These are phyloP conservation scores for Dasypus novemcinctus DNA, from an alignment of 2,113 vertebrate species.

Conservation along the genomic window DNA sequence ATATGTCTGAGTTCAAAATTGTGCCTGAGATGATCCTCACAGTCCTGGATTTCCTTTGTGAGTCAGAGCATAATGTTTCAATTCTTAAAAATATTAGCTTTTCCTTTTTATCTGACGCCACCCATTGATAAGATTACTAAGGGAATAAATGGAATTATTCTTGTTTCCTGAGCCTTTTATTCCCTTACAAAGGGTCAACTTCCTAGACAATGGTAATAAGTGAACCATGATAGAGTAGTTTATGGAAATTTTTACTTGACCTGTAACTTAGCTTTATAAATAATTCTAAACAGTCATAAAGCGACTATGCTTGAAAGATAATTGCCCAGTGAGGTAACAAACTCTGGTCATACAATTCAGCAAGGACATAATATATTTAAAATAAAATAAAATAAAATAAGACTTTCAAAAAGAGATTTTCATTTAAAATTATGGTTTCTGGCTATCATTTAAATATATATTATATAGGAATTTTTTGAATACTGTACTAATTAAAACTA, in stretches of 20 bases:
- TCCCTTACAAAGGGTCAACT: constrained; percentile 64
- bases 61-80: constrained; percentile 68
- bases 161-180: constrained; percentile 76
- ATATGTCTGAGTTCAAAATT: neutral
- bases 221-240: constrained; percentile 63
- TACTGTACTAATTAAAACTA: constrained; percentile 1
- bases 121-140: constrained; percentile 68
- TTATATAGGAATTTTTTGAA: neutral
- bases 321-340: constrained; percentile 53
- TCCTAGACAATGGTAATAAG: constrained; percentile 59
- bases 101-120: constrained; percentile 67
- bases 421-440: constrained; percentile 14
- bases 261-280: constrained; percentile 65
- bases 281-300: constrained; percentile 66
- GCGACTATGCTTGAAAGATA: constrained; percentile 45
- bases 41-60: constrained; percentile 43
- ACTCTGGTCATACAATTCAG: constrained; percentile 31
- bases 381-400: no score
- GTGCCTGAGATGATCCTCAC: neutral
- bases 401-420: neutral
- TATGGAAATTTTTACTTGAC: constrained; percentile 70
- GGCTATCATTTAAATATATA: neutral
- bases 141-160: constrained; percentile 70
- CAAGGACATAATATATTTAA: neutral
- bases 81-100: constrained; percentile 66